phyloP scores from a whole-genome alignment of 2,888 invertebrate species.

The Mallateleia sp. region DNA sequence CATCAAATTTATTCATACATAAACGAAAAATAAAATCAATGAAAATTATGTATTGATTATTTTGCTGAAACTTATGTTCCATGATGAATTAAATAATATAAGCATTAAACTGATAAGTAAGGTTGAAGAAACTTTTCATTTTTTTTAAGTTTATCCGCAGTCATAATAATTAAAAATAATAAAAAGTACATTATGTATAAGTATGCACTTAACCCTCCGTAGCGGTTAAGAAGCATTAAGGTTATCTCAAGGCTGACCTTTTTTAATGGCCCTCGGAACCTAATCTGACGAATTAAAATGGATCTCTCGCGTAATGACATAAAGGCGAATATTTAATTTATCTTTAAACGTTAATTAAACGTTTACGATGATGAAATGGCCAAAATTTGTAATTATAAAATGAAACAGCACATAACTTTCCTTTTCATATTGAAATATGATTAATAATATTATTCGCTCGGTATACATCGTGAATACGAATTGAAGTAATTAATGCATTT shows the following conservation, averaged over 20 bases:
- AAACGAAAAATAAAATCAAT: too few species aligned
- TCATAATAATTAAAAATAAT: constrained; percentile 30
- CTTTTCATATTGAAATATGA: constrained; percentile 10
- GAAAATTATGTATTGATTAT: neutral
- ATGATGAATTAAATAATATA: neutral
- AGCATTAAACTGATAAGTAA: neutral
- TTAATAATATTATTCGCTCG: constrained; percentile 4
- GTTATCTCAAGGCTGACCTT: constrained; percentile 48
- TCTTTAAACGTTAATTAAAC: constrained; percentile 32
- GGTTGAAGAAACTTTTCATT: constrained; percentile 5
- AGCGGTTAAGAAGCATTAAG: constrained; percentile 34
- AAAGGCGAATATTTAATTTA: constrained; percentile 45
- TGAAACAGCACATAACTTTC: neutral
- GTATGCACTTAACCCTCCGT: constrained; percentile 15
- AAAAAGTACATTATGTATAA: constrained; percentile 38
- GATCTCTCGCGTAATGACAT: constrained; percentile 48
- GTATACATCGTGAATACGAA: constrained; percentile 13
- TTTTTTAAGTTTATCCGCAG: constrained; percentile 2
- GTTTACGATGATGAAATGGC: constrained; percentile 7
- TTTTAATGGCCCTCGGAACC: constrained; percentile 34
- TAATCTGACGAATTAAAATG: constrained; percentile 51
- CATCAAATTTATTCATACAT: too few species aligned
- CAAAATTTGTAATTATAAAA: constrained; percentile 9
- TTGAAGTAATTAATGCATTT: constrained; percentile 66
- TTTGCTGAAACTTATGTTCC: constrained; percentile 10